phyloP scores from a whole-genome alignment of 2,888 invertebrate genomes.

The Tanaodytes sp. region DNA sequence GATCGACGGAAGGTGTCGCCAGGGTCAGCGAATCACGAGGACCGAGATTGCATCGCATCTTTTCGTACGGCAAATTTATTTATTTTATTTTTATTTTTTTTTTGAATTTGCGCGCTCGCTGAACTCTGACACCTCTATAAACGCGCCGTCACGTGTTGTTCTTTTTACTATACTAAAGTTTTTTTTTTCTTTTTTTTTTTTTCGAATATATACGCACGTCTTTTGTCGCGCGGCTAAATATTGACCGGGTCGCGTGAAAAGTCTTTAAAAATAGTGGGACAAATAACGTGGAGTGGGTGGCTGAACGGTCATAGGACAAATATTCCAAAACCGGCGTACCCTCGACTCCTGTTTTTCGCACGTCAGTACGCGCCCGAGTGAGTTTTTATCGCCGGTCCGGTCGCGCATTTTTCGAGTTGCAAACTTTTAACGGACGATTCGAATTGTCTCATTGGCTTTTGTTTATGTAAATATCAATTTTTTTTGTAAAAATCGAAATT shows the following conservation, averaged over 20 bases:
- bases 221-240: conserved; percentile 39
- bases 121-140: conserved; percentile 27
- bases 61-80: conserved; percentile 12
- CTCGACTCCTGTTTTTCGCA: conserved; percentile 14
- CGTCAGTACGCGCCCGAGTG: conserved; percentile 24
- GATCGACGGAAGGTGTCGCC: conserved; percentile 22
- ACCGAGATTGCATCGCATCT: conserved; percentile 30
- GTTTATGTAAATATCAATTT: no score
- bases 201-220: neutral
- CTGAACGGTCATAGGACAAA: conserved; percentile 46
- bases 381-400: conserved; percentile 14
- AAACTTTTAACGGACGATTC: no score
- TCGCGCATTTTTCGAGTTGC: no score
- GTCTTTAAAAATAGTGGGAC: conserved; percentile 37
- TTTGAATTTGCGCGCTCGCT: no score
- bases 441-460: no score
- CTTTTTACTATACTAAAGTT: conserved; percentile 14
- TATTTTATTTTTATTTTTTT: conserved; percentile 16
- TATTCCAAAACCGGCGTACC: conserved; percentile 34
- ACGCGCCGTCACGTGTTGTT: conserved; percentile 23
- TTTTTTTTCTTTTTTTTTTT: no score
- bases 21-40: conserved; percentile 40
- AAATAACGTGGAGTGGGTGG: conserved; percentile 40
- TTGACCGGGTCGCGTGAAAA: conserved; percentile 29
- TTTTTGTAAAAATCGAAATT: no score